A percentile compares a stretch with the other conserved stretches of the same genome.
phyloP scores from a whole-genome alignment of 2,797 vertebrate genomes.

The Cetoscarus ocellatus region DNA sequence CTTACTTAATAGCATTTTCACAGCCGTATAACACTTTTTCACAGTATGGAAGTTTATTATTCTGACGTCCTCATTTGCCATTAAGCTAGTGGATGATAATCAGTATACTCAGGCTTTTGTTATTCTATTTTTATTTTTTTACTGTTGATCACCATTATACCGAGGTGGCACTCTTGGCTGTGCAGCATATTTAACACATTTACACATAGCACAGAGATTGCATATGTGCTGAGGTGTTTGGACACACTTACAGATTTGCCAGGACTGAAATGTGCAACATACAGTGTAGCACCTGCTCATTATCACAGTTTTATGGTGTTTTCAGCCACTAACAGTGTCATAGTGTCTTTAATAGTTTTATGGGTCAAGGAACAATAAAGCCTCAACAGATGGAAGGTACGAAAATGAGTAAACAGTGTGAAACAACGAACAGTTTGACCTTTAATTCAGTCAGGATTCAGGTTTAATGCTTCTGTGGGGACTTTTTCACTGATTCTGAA shows the following conservation, averaged over 20 bases:
- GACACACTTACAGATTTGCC: neutral
- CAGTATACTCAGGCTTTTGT: no score
- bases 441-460: conserved; percentile 19
- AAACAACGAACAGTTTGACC: conserved; percentile 13
- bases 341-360: conserved; percentile 50
- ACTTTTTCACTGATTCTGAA: no score
- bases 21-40: no score
- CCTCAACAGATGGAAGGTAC: conserved; percentile 51
- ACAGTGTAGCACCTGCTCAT: conserved; percentile 56
- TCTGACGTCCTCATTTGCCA: no score
- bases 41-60: no score
- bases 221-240: conserved; percentile 7
- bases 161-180: neutral
- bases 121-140: no score
- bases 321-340: conserved; percentile 46
- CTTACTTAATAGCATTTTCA: no score
- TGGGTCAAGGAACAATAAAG: conserved; percentile 52
- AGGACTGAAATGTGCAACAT: conserved; percentile 3
- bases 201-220: neutral
- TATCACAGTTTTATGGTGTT: conserved; percentile 49
- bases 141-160: neutral
- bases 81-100: no score
- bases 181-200: neutral
- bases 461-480: neutral
- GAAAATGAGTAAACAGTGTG: conserved; percentile 30